Evolutionary conservation across 2,888 invertebrate species (phyloP), one percentile per base, ranked within the genome.

Genomic region (Isotomurus palustris): DNA sequence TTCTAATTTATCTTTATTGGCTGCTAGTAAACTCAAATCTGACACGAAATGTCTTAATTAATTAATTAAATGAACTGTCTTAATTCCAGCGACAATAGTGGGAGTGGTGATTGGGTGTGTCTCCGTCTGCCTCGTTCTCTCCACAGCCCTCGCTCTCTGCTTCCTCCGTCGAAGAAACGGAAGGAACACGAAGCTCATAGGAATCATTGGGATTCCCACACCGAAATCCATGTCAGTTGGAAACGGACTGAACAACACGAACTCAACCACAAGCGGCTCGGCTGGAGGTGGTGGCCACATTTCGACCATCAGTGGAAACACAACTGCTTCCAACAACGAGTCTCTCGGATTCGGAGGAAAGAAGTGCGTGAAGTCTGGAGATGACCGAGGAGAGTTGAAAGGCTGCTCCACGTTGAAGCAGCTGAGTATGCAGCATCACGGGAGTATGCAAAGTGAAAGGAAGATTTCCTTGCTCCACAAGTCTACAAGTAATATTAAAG

Each of bases 101-200:
- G 81, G 85, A 0, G 75, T 87, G 2, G 80, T 87, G 19, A 84
- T 85, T 35, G 84, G 84, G 1, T 81, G 83, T 0, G 73, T 86
- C 61, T 84, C 84, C 2, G 83, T 85, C 72, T 77, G 84, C 45
- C 82, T 83, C 1, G 76, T 86, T 6, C 76, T 86, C 22, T 75
- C 66, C 10, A 62, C 84, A 57, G 82, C 83, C 27, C 83, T 84
- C 72, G 81, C 82, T 12, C 80, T 83, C 14, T 80, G 83, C 68
- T 76, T 85, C 63, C 82, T 86, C 80, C 81, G 84, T 54, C 77
- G 83, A 29, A 75, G 84, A 24, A 84, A 83, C n/a, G 77, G 82
- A 40, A 82, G 83, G 71, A 82, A 81, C 66, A 69, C 67, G 22
- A 82, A 83, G 2, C 76, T 83, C 2, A 75, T 83, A 29, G 66